Evolutionary conservation across 92 coral and sea anemone genomes (phyloP), one percentile per base, ranked within the genome.

Genomic region (Desmophyllum pertusum): DNA sequence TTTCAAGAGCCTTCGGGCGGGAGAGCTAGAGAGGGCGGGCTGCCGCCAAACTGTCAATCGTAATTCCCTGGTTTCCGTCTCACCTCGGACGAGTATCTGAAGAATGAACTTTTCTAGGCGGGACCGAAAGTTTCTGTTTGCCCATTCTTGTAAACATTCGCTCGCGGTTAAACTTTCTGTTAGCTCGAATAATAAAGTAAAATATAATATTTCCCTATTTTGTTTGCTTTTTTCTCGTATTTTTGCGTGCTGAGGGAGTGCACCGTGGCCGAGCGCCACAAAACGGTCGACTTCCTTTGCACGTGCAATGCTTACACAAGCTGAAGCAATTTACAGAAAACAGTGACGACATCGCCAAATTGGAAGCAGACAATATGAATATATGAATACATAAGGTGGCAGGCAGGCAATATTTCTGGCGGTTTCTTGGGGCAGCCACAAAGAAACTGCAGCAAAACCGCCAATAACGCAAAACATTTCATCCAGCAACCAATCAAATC

Each of bases 401-500:
- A 50, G 35, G 38, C 43, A 72, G 30, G 78, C 5, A 55, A 70
- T 25, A 21, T 70, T 71, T 45, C 31, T 81, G 42, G 70, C 86
- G 86, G 79, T 61, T 57, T 55, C 79, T 57, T 67, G 55, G 70
- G 72, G 35, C 41, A 15, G 30, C 30, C 70, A 70, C 79, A 73
- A 81, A 80, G 84, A 80, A 46, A 3, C 66, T 50, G 66, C 67
- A 0, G 37, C 11, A 42, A 36, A 27, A 40, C 50, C 68, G 52
- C 86, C 79, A 39, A 71, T 61, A 71, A 81, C 79, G 72, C 71
- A 40, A 57, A 67, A 70, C 61, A 52, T 25, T 30, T 55, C 59
- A 5, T 72, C 40, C 85, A 39, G 57, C 70, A 61, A 81, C 86
- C 86, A 81, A 81, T 81, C 86, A 81, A 30, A 38, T 48, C 52